Percentiles rank a stretch among this genome's conserved stretches.
phyloP scores from a whole-genome alignment of 2,888 invertebrate species.

The Drosophila recens region DNA sequence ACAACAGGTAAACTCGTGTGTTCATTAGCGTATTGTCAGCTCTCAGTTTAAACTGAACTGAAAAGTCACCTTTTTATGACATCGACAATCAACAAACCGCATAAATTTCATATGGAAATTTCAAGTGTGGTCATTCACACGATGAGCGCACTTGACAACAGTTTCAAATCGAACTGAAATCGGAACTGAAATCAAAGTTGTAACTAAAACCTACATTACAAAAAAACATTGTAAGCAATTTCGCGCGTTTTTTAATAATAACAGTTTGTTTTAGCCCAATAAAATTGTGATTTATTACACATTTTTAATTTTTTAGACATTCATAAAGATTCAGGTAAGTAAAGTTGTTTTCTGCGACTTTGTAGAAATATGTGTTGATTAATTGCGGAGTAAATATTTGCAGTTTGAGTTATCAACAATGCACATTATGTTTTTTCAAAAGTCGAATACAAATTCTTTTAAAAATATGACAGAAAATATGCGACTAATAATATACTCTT shows the following conservation, averaged over 20 bases:
- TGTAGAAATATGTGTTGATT: slow-evolving; percentile 11
- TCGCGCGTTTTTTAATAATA: not conserved
- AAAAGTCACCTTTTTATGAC: slow-evolving; percentile 40
- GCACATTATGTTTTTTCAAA: too few relatives aligned
- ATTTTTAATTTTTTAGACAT: not conserved
- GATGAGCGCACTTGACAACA: slow-evolving; percentile 59
- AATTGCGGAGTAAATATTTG: slow-evolving; percentile 28
- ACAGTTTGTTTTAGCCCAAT: not conserved
- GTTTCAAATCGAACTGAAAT: slow-evolving; percentile 2
- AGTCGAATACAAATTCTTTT: not conserved
- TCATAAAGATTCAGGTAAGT: not conserved
- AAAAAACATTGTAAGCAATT: not conserved
- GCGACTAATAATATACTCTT: not conserved
- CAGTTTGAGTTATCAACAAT: slow-evolving; percentile 9
- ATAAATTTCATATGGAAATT: slow-evolving; percentile 73
- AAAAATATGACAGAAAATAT: not conserved
- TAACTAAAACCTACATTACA: slow-evolving; percentile 6
- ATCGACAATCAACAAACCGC: slow-evolving; percentile 31
- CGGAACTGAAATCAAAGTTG: not conserved
- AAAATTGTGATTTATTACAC: not conserved
- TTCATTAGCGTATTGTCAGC: slow-evolving; percentile 18
- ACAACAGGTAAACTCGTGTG: not conserved
- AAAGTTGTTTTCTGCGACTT: too few relatives aligned
- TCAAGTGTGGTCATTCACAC: slow-evolving; percentile 51
- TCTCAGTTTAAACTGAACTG: slow-evolving; percentile 22